Conservation (phyloP, 2,888 invertebrate species). For the Agelastica alni region DNA sequence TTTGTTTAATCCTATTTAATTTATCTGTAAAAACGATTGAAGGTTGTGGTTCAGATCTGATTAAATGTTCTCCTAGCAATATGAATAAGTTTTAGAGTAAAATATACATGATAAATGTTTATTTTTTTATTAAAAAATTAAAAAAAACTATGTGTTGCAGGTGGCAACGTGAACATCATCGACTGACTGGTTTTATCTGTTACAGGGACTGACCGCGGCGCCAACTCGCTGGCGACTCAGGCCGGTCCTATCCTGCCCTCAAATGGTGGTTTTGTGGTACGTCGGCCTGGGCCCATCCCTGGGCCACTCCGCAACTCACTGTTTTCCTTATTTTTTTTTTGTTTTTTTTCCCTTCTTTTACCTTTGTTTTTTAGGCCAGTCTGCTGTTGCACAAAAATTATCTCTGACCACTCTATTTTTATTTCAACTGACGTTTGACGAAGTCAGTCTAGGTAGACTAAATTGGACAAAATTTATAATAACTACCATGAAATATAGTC, state of each 20-base stretch:
- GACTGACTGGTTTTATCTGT: conserved; percentile 55
- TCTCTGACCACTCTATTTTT: no score
- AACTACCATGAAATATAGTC: no score
- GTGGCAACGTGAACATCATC: conserved; percentile 24
- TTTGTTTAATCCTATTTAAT: no score
- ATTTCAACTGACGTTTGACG: no score
- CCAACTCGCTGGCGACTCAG: conserved; percentile 57
- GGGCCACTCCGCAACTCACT: conserved; percentile 48
- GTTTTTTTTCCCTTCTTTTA: conserved; percentile 18
- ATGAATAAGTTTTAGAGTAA: no score
- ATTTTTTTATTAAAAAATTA: no score
- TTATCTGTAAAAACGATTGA: no score
- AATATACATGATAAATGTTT: no score
- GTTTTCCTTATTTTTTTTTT: conserved; percentile 37
- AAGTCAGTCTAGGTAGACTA: no score
- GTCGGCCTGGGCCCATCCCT: conserved; percentile 50
- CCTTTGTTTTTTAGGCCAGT: conserved; percentile 27
- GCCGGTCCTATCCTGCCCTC: conserved; percentile 55
- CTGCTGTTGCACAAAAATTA: no score
- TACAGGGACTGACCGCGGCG: conserved; percentile 59
- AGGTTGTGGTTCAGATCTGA: no score
- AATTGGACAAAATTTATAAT: not conserved
- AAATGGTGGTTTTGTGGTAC: conserved; percentile 59
- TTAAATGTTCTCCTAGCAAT: no score
- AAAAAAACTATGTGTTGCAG: conserved; percentile 31